phyloP scores from a whole-genome alignment of 2,113 vertebrate species.

The Elanus axillaris region DNA sequence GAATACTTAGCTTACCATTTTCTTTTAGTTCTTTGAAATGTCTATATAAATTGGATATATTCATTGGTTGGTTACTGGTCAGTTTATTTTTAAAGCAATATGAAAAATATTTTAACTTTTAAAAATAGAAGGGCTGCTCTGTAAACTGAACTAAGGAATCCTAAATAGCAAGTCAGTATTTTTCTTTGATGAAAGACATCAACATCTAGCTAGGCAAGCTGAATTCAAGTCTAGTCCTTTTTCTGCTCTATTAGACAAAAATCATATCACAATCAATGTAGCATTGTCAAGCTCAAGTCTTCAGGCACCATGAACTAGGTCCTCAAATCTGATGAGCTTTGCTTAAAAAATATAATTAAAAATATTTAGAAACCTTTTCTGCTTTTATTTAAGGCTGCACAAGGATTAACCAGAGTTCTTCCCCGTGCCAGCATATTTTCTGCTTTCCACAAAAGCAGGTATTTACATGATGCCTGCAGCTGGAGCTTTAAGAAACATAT shows the following conservation, averaged over 20 bases:
- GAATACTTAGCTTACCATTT: background rate
- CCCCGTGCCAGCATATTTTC: background rate
- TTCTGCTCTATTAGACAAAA: background rate
- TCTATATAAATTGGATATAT: background rate
- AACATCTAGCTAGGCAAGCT: background rate
- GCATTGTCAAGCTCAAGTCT: background rate
- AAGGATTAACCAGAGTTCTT: background rate
- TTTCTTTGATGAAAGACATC: background rate
- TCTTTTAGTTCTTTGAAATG: background rate
- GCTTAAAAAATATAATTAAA: background rate
- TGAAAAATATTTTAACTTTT: constrained; percentile 17
- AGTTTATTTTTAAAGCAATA: constrained; percentile 7
- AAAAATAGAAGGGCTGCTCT: constrained; percentile 23
- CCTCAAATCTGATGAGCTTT: background rate
- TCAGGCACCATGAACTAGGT: background rate
- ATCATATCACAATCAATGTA: background rate
- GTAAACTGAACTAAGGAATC: background rate
- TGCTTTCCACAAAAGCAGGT: background rate
- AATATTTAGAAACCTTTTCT: background rate
- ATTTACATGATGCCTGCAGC: background rate
- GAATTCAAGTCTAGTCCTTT: background rate
- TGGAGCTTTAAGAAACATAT: background rate
- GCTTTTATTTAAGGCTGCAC: background rate
- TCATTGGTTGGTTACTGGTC: background rate
- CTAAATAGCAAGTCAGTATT: background rate